Percentiles rank a stretch among this genome's conserved stretches.
Conservation (phyloP, 1,140 invertebrate genomes). For the Heterodera schachtii region DNA sequence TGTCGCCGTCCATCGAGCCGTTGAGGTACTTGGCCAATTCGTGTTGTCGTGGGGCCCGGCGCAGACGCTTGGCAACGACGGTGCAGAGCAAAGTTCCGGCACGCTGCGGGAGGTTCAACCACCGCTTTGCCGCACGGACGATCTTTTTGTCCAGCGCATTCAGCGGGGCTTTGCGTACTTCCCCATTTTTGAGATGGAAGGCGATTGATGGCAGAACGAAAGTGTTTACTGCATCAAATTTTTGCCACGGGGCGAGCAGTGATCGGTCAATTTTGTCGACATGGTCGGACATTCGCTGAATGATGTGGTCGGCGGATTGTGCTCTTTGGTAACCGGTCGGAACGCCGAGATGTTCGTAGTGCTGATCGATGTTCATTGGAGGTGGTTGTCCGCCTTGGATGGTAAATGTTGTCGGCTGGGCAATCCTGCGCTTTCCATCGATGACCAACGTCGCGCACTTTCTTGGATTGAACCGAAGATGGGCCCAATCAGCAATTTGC, state of each 20-base stretch:
- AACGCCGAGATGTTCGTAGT: slow-evolving; percentile 30
- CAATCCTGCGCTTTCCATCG: not conserved
- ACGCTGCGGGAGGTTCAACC: slow-evolving; percentile 16
- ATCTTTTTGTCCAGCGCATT: too few relatives aligned
- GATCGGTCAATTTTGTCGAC: too few relatives aligned
- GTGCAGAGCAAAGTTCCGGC: not conserved
- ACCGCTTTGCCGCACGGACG: not conserved
- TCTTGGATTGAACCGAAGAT: slow-evolving; percentile 32
- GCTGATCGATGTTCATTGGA: slow-evolving; percentile 11
- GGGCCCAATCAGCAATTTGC: slow-evolving; percentile 21
- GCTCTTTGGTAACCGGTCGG: slow-evolving; percentile 18
- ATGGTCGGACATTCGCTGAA: too few relatives aligned
- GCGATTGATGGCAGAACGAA: too few relatives aligned
- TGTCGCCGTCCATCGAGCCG: not conserved
- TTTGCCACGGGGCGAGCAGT: too few relatives aligned
- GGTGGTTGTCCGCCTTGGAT: slow-evolving; percentile 1
- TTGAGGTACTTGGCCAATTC: not conserved
- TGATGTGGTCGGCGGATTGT: slow-evolving; percentile 8
- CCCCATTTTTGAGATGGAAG: too few relatives aligned
- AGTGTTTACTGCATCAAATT: too few relatives aligned
- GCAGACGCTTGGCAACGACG: not conserved
- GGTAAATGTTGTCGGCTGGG: not conserved
- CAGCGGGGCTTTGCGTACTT: too few relatives aligned
- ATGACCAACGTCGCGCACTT: slow-evolving; percentile 30
- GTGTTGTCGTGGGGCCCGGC: not conserved